Conservation (phyloP, 2,797 vertebrate genomes). For the Cuculus canorus region DNA sequence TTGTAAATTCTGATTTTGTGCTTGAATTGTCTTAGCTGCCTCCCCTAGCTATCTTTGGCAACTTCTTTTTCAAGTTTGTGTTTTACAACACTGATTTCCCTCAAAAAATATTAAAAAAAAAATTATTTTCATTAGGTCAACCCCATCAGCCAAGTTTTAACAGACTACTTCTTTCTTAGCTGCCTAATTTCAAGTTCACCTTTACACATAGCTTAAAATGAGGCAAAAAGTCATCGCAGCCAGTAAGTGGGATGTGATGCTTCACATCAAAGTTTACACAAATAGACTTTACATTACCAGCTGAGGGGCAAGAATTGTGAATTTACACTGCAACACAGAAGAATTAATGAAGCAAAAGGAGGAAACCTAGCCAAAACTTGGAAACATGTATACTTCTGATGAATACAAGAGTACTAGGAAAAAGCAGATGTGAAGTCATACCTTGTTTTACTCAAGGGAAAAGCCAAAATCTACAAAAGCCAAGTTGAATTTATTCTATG, state of each 20-base stretch:
- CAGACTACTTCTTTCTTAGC: constrained; percentile 12
- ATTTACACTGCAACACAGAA: neutral
- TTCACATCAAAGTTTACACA: constrained; percentile 16
- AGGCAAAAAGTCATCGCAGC: constrained; percentile 10
- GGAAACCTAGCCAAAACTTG: neutral
- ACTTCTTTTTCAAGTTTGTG: neutral
- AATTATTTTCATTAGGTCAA: neutral
- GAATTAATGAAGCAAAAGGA: neutral
- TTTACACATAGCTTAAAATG: constrained; percentile 10
- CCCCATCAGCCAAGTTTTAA: constrained; percentile 1
- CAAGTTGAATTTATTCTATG: neutral
- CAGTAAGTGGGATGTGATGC: constrained; percentile 40
- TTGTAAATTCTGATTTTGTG: neutral
- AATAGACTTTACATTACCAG: neutral
- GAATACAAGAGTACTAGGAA: constrained; percentile 41
- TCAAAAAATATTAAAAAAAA: accelerated
- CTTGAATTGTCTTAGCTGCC: neutral
- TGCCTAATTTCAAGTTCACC: constrained; percentile 56
- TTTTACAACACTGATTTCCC: neutral
- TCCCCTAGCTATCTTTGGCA: neutral
- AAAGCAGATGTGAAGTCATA: constrained; percentile 39
- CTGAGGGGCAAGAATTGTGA: neutral
- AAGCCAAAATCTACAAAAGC: neutral
- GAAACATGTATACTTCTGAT: neutral
- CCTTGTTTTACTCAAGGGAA: constrained; percentile 12